Evolutionary conservation across 2,113 vertebrate genomes (phyloP).

Genomic region (Motacilla alba): DNA sequence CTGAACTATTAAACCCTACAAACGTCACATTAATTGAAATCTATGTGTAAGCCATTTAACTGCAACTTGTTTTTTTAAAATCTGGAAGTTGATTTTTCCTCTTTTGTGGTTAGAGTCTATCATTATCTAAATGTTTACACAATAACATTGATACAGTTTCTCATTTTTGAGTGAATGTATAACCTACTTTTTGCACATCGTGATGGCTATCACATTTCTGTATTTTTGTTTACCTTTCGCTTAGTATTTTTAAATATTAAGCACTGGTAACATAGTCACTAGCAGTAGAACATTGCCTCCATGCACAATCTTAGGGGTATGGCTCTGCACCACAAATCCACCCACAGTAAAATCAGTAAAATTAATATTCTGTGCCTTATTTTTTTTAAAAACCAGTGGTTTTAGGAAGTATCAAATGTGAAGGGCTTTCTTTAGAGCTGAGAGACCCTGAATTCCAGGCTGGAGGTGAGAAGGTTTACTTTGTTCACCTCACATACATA

Average conservation of each 20-base stretch:
- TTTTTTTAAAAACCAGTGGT: accelerated
- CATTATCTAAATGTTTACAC: background rate
- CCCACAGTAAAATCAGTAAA: background rate
- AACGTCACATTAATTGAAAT: slow-evolving; percentile 29
- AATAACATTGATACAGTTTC: background rate
- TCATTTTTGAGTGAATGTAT: background rate
- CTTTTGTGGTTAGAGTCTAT: background rate
- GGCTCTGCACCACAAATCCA: background rate
- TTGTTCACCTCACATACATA: background rate
- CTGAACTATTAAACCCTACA: background rate
- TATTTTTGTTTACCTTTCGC: background rate
- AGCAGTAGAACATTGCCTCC: background rate
- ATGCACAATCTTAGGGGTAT: background rate
- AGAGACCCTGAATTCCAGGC: background rate
- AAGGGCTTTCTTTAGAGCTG: background rate
- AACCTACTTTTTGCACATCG: background rate
- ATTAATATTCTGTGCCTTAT: background rate
- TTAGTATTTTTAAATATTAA: background rate
- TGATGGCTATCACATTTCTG: background rate
- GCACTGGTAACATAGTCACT: background rate
- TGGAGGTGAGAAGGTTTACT: background rate
- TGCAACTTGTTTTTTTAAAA: background rate
- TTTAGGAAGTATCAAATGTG: background rate
- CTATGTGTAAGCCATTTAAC: background rate
- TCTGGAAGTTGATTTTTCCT: background rate